Conservation (phyloP, 1,140 invertebrate genomes). For the Maconellicoccus hirsutus region DNA sequence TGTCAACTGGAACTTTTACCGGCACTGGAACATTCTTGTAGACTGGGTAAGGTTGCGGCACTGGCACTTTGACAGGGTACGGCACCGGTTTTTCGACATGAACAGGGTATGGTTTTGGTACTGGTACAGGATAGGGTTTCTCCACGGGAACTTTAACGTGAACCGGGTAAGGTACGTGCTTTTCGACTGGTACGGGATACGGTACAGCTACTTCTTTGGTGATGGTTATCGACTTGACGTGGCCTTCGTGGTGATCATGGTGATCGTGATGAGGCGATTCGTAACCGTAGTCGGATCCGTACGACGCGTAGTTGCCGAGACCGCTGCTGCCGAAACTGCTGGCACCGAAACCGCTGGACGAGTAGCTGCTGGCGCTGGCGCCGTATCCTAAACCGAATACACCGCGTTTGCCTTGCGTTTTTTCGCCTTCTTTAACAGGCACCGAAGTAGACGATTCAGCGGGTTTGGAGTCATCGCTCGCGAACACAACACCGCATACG, state of each 20-base stretch:
- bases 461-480: conserved; percentile 19
- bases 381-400: conserved; percentile 39
- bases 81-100: conserved; percentile 35
- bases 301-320: conserved; percentile 25
- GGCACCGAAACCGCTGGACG: background rate
- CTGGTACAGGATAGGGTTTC: conserved; percentile 30
- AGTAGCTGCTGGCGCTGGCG: conserved; percentile 22
- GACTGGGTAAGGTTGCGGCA: conserved; percentile 30
- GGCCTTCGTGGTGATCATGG: conserved; percentile 23
- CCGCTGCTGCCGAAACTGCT: conserved; percentile 3
- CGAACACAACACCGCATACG: background rate
- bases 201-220: conserved; percentile 28
- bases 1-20: conserved; percentile 48
- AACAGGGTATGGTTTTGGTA: conserved; percentile 33
- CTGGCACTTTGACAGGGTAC: conserved; percentile 37
- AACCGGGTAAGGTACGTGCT: conserved; percentile 28
- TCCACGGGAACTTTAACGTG: conserved; percentile 29
- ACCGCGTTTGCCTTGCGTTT: conserved; percentile 25
- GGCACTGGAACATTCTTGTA: conserved; percentile 33
- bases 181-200: conserved; percentile 27
- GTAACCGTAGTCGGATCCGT: conserved; percentile 25
- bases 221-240: conserved; percentile 28
- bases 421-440: background rate
- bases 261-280: conserved; percentile 17
- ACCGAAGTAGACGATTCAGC: background rate